A percentile compares a stretch with the other conserved stretches of the same genome.
Conservation (phyloP, 2,888 invertebrate genomes). For the Phymatocera aterrima region DNA sequence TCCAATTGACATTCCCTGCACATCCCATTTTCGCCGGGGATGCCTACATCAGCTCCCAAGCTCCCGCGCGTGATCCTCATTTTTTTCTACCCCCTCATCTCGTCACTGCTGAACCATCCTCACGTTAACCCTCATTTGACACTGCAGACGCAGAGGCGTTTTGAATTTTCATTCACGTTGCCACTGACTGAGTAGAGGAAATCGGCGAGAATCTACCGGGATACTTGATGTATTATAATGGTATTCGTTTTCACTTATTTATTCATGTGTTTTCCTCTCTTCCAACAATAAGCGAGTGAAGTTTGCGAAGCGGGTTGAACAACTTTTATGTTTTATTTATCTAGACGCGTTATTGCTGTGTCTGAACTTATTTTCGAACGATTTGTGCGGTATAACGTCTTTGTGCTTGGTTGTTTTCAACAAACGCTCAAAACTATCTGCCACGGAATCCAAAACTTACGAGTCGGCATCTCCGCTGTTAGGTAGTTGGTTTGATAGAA, state of each 20-base stretch:
- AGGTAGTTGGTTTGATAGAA: neutral
- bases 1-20: too few species aligned
- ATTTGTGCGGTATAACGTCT: constrained; percentile 16
- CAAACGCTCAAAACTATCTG: constrained; percentile 22
- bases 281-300: neutral
- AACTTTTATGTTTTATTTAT: constrained; percentile 23
- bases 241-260: neutral
- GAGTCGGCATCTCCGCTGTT: neutral
- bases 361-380: constrained; percentile 34
- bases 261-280: neutral
- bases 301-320: constrained; percentile 18
- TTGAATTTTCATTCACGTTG: too few species aligned
- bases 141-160: too few species aligned
- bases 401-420: constrained; percentile 35
- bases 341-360: constrained; percentile 33
- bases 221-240: neutral
- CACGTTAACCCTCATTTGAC: too few species aligned
- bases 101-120: too few species aligned
- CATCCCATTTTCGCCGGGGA: too few species aligned
- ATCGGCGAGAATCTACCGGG: too few species aligned
- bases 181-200: too few species aligned
- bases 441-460: neutral
- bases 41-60: too few species aligned
- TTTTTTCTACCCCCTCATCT: too few species aligned
- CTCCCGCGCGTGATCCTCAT: too few species aligned